Percentiles rank a stretch among this genome's conserved stretches.
Evolutionary conservation across 2,113 vertebrate species (phyloP).

Genomic region (Nycticryphes semicollaris): DNA sequence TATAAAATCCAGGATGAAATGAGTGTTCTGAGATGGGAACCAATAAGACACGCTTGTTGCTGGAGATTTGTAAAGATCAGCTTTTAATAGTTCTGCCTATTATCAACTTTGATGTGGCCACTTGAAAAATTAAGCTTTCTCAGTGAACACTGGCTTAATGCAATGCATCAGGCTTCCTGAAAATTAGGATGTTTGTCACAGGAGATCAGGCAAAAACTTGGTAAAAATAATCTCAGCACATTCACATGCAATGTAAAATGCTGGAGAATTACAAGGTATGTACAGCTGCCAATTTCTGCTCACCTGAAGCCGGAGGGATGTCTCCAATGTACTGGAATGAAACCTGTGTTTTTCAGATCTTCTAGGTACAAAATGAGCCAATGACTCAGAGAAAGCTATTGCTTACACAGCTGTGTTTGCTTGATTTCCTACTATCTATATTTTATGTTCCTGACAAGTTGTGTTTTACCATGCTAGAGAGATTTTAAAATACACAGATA

Average conservation of each 20-base stretch:
- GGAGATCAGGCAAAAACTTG: background rate
- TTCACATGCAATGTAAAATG: background rate
- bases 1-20: conserved; percentile 42
- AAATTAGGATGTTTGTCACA: background rate
- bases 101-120: background rate
- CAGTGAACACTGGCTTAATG: background rate
- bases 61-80: conserved; percentile 33
- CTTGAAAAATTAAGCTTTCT: background rate
- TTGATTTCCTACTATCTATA: background rate
- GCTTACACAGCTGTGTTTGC: background rate
- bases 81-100: background rate
- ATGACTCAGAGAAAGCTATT: background rate
- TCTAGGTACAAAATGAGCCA: background rate
- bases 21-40: conserved; percentile 1
- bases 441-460: background rate
- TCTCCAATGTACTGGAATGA: background rate
- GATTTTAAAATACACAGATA: background rate
- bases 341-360: background rate
- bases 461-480: background rate
- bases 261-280: background rate
- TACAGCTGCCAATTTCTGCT: background rate
- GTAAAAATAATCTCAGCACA: background rate
- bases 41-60: background rate
- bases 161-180: background rate
- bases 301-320: background rate